phyloP scores from a whole-genome alignment of 2,888 invertebrate genomes.

The Aleiodes testaceus region DNA sequence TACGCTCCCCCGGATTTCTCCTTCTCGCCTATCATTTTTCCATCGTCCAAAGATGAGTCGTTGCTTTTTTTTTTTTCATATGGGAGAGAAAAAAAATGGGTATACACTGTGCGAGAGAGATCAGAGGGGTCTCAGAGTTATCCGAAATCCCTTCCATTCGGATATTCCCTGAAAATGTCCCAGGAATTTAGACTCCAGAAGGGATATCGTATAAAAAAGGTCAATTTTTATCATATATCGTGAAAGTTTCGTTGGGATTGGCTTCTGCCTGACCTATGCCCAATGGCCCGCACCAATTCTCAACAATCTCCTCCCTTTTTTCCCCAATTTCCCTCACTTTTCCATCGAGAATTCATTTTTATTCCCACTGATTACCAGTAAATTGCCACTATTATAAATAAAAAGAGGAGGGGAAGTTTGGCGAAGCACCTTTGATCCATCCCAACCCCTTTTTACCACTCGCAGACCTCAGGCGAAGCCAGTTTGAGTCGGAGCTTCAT shows the following conservation, averaged over 20 bases:
- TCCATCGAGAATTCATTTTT: too few species aligned
- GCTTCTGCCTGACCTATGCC: conserved; percentile 72
- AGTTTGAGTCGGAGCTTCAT: conserved; percentile 70
- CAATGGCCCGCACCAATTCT: conserved; percentile 68
- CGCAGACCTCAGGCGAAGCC: conserved; percentile 55
- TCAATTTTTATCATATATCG: conserved; percentile 70
- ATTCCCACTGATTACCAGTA: too few species aligned
- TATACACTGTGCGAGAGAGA: conserved; percentile 19
- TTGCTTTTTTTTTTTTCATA: conserved; percentile 32
- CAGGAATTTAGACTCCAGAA: conserved; percentile 45
- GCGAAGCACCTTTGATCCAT: conserved; percentile 41
- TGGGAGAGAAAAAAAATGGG: background rate
- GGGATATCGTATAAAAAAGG: conserved; percentile 50
- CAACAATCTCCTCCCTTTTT: conserved; percentile 40
- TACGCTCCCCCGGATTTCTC: conserved; percentile 23
- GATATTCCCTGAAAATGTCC: conserved; percentile 26
- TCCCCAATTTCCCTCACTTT: too few species aligned
- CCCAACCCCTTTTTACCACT: conserved; percentile 53
- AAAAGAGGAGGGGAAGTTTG: conserved; percentile 41
- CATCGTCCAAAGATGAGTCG: conserved; percentile 44
- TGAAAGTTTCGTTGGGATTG: conserved; percentile 64
- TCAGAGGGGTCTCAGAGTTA: conserved; percentile 32
- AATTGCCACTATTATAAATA: background rate
- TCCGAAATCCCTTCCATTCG: conserved; percentile 35
- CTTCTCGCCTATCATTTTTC: conserved; percentile 44